Base-by-base conservation (phyloP, 2,113 vertebrate species). In the Pantherophis guttatus region DNA sequence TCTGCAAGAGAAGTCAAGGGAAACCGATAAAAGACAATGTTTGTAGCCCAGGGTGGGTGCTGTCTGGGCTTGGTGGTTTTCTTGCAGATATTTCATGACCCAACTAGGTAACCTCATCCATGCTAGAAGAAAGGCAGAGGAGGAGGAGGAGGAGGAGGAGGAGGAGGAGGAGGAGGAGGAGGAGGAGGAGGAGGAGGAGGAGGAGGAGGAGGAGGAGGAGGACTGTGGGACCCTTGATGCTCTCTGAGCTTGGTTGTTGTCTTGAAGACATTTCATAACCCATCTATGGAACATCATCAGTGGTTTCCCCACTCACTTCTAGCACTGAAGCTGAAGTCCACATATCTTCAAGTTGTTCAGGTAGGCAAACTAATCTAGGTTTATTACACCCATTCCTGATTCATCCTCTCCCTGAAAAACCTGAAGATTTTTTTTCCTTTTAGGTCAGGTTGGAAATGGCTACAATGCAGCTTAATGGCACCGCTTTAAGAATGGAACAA, bases 1-100 rank as follows among this genome's bases (percentile, higher is more conserved):
- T 98, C 99, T 99, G 95, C 88, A 50, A 89, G 53, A 65, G 70
- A 59, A 39, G 17, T 81, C 33, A 9, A 33, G 8, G 87, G 91
- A 93, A 5, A 0, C 6, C 57, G 26, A 8, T 1, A 91, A 15
- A 17, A 7, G 10, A 17, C 4, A 17, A n/a, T 13, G 15, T 70
- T 70, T 7, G 29, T 17, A 17, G 5, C 29, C 13, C 29, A 17
- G 65, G 13, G 0, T 15, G 17, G 29, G 29, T 13, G 5, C 29
- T 70, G 1, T 7, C 29, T 70, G 29, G 15, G 29, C 12, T 70
- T 15, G 65, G 0, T n/a, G 65, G 65, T 6, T 70, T 70, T 15
- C 13, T 70, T 70, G 29, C 29, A 33, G 65, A n/a, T 5, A 0
- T 70, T 70, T 33, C 65, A n/a, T 33, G 6, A 17, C 29, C 65